Conservation (phyloP, 2,113 vertebrate genomes). For the Salvelinus sp. region DNA sequence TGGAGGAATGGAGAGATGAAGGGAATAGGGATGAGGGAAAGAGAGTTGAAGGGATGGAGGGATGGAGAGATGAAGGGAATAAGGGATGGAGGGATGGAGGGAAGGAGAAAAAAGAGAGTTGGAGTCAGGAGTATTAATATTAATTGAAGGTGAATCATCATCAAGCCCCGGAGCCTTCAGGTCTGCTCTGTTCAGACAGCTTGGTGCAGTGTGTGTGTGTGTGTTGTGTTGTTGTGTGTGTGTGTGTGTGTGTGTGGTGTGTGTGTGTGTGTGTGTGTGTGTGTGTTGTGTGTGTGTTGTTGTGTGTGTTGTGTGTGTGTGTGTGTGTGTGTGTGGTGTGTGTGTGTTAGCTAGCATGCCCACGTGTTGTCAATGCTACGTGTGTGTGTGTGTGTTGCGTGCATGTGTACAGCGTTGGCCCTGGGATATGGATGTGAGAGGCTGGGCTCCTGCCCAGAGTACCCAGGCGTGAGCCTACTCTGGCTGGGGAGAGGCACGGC, state of each 20-base stretch:
- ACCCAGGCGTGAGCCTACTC: conserved; percentile 66
- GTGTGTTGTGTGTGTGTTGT: too few relatives aligned
- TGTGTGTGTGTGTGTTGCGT: too few relatives aligned
- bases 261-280: too few relatives aligned
- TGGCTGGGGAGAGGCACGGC: conserved; percentile 55
- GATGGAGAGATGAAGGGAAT: too few relatives aligned
- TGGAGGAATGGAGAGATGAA: conserved; percentile 48
- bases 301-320: too few relatives aligned
- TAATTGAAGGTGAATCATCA: conserved; percentile 78
- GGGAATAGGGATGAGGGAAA: conserved; percentile 24
- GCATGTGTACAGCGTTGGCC: conserved; percentile 37
- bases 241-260: too few relatives aligned
- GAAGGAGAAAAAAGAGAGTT: conserved; percentile 70
- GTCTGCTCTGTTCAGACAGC: conserved; percentile 70
- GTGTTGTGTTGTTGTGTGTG: too few relatives aligned
- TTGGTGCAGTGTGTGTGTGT: conserved; percentile 52
- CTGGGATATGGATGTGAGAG: conserved; percentile 63
- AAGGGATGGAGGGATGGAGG: conserved; percentile 25
- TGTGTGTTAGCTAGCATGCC: too few relatives aligned
- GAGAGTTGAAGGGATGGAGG: too few relatives aligned
- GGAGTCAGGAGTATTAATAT: conserved; percentile 73
- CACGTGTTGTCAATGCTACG: too few relatives aligned
- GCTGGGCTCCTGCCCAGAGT: conserved; percentile 70
- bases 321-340: too few relatives aligned
- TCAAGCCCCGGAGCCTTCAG: conserved; percentile 67